These are phyloP conservation scores for Antigone vipio DNA, from an alignment of 2,113 vertebrate species.

Conservation along the genomic window DNA sequence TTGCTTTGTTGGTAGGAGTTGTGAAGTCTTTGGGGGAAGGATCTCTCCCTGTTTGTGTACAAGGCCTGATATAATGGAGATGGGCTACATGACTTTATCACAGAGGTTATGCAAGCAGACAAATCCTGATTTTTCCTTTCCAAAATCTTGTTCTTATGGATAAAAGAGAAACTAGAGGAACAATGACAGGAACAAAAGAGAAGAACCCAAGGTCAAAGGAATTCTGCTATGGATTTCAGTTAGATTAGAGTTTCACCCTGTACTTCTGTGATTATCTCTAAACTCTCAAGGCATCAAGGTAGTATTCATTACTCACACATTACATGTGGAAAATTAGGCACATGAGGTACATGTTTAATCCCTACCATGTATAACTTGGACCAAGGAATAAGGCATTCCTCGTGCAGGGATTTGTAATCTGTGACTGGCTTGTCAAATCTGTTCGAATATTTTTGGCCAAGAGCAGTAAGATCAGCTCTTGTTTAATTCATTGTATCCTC, in stretches of 20 bases:
- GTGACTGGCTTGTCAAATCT: neutral
- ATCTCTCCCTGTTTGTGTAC: neutral
- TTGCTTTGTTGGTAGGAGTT: neutral
- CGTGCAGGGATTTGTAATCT: neutral
- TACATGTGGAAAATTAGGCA: neutral
- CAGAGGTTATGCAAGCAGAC: too few species aligned
- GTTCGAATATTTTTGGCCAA: neutral
- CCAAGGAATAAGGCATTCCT: neutral
- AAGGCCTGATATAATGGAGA: neutral
- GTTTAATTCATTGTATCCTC: neutral
- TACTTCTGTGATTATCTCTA: neutral
- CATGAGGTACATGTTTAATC: neutral
- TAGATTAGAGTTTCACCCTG: neutral
- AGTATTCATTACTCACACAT: neutral
- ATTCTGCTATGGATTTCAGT: neutral
- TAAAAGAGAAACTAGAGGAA: neutral
- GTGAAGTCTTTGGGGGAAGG: neutral
- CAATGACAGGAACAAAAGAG: neutral
- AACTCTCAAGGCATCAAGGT: neutral
- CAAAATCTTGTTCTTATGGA: neutral
- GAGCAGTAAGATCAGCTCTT: neutral
- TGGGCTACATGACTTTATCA: neutral
- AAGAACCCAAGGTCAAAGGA: neutral
- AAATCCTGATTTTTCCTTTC: neutral
- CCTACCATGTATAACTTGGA: neutral